Evolutionary conservation across 2,888 invertebrate genomes (phyloP).

Genomic region (Drosophila anceps): DNA sequence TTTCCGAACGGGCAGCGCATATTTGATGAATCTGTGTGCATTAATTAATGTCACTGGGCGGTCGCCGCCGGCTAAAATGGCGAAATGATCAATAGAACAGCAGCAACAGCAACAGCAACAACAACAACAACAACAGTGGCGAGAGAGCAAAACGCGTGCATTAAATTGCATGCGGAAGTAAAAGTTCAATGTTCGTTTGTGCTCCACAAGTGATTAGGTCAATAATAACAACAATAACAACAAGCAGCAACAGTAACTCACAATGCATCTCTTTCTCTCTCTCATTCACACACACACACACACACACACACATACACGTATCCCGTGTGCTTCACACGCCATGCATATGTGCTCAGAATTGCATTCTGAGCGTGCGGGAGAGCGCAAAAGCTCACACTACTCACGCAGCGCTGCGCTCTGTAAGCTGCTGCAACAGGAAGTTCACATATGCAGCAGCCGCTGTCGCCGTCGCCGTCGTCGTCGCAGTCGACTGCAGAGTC

Average conservation of each 20-base stretch:
- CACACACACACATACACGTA: not conserved
- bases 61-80: conserved; percentile 61
- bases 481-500: conserved; percentile 5
- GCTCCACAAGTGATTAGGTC: conserved; percentile 86
- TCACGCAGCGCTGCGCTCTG: conserved; percentile 23
- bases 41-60: conserved; percentile 80
- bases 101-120: conserved; percentile 32
- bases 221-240: conserved; percentile 78
- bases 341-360: conserved; percentile 37
- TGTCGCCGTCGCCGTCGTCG: not conserved
- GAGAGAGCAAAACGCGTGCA: conserved; percentile 55
- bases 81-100: conserved; percentile 73
- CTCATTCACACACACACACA: not conserved
- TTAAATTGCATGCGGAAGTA: conserved; percentile 84
- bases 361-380: conserved; percentile 61
- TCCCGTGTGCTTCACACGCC: not conserved
- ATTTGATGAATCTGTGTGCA: conserved; percentile 79
- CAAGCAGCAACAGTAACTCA: conserved; percentile 65
- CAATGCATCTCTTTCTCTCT: conserved; percentile 5
- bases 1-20: conserved; percentile 75
- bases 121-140: conserved; percentile 45
- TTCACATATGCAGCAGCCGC: conserved; percentile 33
- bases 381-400: conserved; percentile 55
- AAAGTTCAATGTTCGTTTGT: conserved; percentile 85
- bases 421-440: conserved; percentile 73